Conservation (phyloP, 2,797 vertebrate genomes). For the Loriculus beryllinus region DNA sequence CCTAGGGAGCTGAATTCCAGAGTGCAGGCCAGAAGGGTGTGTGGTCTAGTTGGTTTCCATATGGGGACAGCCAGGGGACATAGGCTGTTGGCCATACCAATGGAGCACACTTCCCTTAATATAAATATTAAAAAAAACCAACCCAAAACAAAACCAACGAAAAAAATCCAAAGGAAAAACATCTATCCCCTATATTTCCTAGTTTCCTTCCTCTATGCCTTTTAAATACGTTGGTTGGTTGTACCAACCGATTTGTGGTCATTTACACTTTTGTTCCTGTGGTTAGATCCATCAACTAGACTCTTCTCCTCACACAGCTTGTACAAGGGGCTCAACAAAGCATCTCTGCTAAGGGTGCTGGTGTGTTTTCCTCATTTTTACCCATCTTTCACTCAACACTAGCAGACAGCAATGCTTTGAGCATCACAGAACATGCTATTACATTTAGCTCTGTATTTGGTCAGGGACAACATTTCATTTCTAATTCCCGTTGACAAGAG, state of each 20-base stretch:
- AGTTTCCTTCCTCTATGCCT: neutral
- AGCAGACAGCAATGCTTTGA: neutral
- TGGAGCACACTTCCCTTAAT: neutral
- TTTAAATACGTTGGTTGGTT: neutral
- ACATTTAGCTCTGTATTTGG: neutral
- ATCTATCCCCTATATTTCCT: neutral
- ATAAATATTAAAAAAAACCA: neutral
- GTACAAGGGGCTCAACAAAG: neutral
- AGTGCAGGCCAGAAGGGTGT: neutral
- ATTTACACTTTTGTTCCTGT: neutral
- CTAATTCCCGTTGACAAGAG: neutral
- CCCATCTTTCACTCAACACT: neutral
- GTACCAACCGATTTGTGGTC: neutral
- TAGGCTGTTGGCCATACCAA: fast-evolving
- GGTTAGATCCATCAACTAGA: neutral
- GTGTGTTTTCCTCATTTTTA: neutral
- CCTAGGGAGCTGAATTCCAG: neutral
- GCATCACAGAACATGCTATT: neutral
- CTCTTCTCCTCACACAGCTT: neutral
- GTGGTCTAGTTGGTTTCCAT: neutral
- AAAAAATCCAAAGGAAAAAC: neutral
- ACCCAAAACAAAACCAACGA: neutral
- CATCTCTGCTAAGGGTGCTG: neutral
- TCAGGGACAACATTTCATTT: neutral
- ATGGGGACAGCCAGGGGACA: neutral